Evolutionary conservation across 2,888 invertebrate genomes (phyloP).

Genomic region (Amaurobius ferox): DNA sequence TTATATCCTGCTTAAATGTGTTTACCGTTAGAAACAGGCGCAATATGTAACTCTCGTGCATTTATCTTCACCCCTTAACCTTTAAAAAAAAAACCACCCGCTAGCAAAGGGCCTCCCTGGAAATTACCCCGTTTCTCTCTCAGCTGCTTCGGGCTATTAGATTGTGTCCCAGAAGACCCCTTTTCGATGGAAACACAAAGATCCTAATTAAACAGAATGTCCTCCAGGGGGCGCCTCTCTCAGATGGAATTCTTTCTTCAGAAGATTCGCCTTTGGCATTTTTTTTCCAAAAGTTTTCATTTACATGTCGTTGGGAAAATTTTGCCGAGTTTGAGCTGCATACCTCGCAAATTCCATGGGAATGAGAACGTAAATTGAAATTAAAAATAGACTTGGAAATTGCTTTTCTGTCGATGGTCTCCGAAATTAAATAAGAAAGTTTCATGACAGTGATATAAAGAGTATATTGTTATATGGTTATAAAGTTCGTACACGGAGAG

Average conservation of each 20-base stretch:
- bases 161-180: not conserved
- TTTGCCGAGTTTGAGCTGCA: not conserved
- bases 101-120: not conserved
- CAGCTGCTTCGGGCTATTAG: conserved; percentile 50
- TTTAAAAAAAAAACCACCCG: conserved; percentile 6
- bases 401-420: not conserved
- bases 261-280: not conserved
- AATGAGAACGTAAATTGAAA: not conserved
- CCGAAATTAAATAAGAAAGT: no score
- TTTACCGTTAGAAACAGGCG: no score
- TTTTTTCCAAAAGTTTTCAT: not conserved
- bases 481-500: no score
- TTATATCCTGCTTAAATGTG: no score
- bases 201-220: conserved; percentile 58
- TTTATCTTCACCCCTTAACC: not conserved
- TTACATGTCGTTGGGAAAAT: not conserved
- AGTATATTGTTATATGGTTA: no score
- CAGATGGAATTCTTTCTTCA: not conserved
- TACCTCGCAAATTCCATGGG: not conserved
- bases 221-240: conserved; percentile 23
- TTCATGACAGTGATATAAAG: no score
- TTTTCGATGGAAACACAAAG: conserved; percentile 2
- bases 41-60: no score
- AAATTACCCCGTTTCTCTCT: conserved; percentile 45
- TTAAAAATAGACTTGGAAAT: not conserved